These are phyloP conservation scores for Siniperca knerii DNA, from an alignment of 2,113 vertebrate species.

Conservation along the genomic window DNA sequence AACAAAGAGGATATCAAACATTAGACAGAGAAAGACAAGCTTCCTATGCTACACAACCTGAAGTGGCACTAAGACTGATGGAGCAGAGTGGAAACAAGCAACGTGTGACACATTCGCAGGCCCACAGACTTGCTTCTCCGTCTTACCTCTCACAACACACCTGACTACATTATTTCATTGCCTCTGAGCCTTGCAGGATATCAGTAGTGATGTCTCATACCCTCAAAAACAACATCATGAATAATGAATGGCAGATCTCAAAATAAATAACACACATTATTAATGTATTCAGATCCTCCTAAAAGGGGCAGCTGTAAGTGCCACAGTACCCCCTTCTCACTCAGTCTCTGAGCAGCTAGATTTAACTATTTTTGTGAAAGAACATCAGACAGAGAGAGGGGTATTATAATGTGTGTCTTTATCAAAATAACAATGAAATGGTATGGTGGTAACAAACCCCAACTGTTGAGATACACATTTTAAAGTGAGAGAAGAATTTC, in stretches of 20 bases:
- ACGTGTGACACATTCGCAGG: constrained; percentile 23
- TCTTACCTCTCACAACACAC: constrained; percentile 38
- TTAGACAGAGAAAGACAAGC: constrained; percentile 1
- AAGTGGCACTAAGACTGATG: constrained; percentile 30
- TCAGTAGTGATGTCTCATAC: constrained; percentile 63
- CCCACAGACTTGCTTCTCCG: constrained; percentile 22
- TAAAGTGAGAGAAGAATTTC: background rate
- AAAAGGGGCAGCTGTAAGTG: constrained; percentile 52
- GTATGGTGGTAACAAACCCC: background rate
- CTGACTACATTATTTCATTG: constrained; percentile 55
- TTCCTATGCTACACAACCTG: constrained; percentile 23
- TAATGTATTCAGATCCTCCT: constrained; percentile 68
- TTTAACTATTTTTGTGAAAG: constrained; percentile 18
- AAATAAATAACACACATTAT: constrained; percentile 74
- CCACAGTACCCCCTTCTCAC: constrained; percentile 16
- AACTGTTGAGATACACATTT: background rate
- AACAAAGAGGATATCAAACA: constrained; percentile 32
- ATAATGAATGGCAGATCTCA: constrained; percentile 75
- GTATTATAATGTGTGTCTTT: constrained; percentile 1
- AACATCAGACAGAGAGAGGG: constrained; percentile 6
- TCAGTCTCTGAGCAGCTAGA: constrained; percentile 18
- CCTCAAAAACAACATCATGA: constrained; percentile 72
- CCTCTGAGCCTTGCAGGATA: constrained; percentile 63
- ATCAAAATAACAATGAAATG: constrained; percentile 24
- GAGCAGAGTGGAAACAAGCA: constrained; percentile 35